phyloP scores from a whole-genome alignment of 2,888 invertebrate species.

The Aelia acuminata region DNA sequence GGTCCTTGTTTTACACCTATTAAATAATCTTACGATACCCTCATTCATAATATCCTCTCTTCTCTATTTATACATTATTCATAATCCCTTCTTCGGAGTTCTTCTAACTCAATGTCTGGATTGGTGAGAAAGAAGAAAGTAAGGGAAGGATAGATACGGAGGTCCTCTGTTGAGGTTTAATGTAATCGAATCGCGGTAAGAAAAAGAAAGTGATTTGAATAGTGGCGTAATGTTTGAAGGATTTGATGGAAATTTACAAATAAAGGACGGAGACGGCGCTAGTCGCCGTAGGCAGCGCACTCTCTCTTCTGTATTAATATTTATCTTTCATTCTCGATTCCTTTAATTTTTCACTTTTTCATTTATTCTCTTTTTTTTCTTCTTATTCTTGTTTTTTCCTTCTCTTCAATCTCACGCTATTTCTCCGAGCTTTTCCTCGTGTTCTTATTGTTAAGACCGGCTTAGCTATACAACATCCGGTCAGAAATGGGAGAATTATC shows the following conservation, averaged over 20 bases:
- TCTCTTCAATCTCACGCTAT: background rate
- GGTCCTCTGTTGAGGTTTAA: background rate
- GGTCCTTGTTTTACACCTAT: slow-evolving; percentile 55
- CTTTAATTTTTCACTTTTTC: background rate
- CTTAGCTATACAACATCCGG: background rate
- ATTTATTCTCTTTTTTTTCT: background rate
- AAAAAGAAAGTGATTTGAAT: background rate
- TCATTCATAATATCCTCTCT: background rate
- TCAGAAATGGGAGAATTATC: background rate
- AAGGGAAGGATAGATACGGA: background rate
- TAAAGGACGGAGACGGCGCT: background rate
- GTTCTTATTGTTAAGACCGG: background rate
- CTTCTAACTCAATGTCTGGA: background rate
- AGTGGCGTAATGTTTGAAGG: background rate
- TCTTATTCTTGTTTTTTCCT: background rate
- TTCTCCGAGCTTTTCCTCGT: background rate
- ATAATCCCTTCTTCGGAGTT: background rate
- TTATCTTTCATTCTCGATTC: background rate
- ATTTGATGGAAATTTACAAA: slow-evolving; percentile 1
- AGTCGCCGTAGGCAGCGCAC: background rate
- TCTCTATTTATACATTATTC: background rate
- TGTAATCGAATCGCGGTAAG: background rate
- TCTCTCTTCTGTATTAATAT: background rate
- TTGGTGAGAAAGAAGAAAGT: background rate
- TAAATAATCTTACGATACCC: background rate